Conservation (phyloP, 1,140 invertebrate species). For the Limonius californicus region DNA sequence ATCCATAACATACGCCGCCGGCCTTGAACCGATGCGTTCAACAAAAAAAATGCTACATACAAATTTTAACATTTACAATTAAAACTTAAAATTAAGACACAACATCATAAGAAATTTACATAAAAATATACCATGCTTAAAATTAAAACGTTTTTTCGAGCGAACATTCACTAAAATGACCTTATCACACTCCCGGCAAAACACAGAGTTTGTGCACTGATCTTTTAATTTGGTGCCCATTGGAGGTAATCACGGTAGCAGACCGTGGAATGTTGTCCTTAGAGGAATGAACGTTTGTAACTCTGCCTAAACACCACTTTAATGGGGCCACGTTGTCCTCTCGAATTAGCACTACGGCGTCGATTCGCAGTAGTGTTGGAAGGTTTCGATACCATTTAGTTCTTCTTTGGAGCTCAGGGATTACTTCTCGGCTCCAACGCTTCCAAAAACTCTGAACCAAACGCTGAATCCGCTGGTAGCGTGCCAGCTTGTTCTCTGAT, state of each 20-base stretch:
- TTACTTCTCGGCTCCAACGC: background rate
- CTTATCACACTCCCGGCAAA: background rate
- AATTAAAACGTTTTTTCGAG: too few species aligned
- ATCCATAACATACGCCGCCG: background rate
- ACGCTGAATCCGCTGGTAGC: background rate
- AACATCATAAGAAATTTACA: too few species aligned
- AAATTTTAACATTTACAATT: background rate
- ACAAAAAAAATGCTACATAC: too few species aligned
- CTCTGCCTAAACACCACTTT: background rate
- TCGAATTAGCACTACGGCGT: background rate
- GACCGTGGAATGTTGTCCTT: background rate
- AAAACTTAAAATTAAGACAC: background rate
- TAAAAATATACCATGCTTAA: too few species aligned
- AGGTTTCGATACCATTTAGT: background rate
- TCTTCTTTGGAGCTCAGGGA: conserved; percentile 4
- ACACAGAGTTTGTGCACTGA: background rate
- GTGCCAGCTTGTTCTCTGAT: background rate
- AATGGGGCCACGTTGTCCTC: background rate
- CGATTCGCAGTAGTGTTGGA: background rate
- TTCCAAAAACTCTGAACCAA: background rate
- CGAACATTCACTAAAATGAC: background rate
- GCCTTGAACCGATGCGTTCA: background rate
- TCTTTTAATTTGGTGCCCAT: background rate
- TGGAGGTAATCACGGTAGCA: background rate
- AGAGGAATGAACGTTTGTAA: background rate